Base-by-base conservation (phyloP, 2,888 invertebrate species). In the Lobophora halterata region DNA sequence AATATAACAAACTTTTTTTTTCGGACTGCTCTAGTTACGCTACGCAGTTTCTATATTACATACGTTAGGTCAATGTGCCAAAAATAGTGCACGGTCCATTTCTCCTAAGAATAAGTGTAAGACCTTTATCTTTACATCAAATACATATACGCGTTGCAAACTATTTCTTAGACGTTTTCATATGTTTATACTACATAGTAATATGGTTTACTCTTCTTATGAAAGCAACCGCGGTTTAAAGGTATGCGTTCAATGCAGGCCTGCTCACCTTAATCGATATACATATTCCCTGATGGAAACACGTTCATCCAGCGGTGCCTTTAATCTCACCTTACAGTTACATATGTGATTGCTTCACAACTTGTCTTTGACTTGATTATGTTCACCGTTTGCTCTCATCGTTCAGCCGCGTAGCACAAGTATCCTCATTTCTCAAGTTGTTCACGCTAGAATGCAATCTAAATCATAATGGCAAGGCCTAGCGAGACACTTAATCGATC, bases 51-150 rank as follows among this genome's bases (percentile, higher is more conserved):
- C 54, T 42, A 48, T 44, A 44, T 46, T 48, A 52, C 61, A 53
- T 55, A 61, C 58, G 61, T 59, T 61, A 63, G 72, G 71, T 65
- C 71, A 69, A 61, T 72, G 70, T 55, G 59, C 68, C 57, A 49
- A 60, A 76, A 59, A 46, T 70, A 55, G 71, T 55, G 26, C 66
- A 51, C 51, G 59, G 39, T 58, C 67, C 63, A 69, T 61, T 62
- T 66, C 25, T 46, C 20, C 20, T 34, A 19, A 30, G 25, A 30
- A 9, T 20, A 10, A 12, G 16, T 6, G 8, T 27, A 12, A 5
- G 21, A 29, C 20, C 10, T 17, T 26, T 24, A 33, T 40, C 24
- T 33, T 19, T 28, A n/a, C n/a, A n/a, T n/a, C 3, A 12, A 7
- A 29, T 19, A n/a, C n/a, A n/a, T n/a, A n/a, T n/a, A n/a, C n/a